phyloP scores from a whole-genome alignment of 2,888 invertebrate species.

The Acanthosepion lycidas region DNA sequence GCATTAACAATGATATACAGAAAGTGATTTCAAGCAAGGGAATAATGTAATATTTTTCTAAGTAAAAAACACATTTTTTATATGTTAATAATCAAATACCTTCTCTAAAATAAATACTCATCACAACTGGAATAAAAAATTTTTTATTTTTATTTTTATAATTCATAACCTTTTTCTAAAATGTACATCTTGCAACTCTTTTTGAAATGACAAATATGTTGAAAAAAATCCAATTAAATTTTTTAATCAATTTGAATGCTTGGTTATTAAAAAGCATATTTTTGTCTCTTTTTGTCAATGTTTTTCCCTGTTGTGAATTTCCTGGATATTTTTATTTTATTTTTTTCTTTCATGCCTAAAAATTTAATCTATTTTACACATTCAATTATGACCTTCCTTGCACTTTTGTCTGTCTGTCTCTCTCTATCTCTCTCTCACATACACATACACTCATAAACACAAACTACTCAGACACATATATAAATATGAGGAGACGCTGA shows the following conservation, averaged over 20 bases:
- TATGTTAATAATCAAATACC: background rate
- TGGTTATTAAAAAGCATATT: background rate
- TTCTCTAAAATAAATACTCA: background rate
- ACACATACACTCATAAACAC: background rate
- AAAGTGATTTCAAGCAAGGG: background rate
- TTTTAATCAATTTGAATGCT: slow-evolving; percentile 24
- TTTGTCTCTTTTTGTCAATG: background rate
- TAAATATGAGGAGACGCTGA: no score
- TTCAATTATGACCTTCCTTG: background rate
- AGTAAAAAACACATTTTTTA: background rate
- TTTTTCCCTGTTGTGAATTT: background rate
- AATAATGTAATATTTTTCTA: background rate
- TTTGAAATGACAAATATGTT: background rate
- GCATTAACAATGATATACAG: background rate
- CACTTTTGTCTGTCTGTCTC: background rate
- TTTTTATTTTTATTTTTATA: background rate
- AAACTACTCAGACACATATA: no score
- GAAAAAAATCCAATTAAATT: slow-evolving; percentile 25
- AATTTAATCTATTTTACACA: slow-evolving; percentile 33
- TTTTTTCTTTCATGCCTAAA: background rate
- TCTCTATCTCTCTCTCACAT: background rate
- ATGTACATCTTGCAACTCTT: background rate
- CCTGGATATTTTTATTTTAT: background rate
- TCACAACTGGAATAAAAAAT: background rate
- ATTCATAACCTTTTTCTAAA: background rate